Evolutionary conservation across 2,113 vertebrate genomes (phyloP).

Genomic region (Xerus inauris): DNA sequence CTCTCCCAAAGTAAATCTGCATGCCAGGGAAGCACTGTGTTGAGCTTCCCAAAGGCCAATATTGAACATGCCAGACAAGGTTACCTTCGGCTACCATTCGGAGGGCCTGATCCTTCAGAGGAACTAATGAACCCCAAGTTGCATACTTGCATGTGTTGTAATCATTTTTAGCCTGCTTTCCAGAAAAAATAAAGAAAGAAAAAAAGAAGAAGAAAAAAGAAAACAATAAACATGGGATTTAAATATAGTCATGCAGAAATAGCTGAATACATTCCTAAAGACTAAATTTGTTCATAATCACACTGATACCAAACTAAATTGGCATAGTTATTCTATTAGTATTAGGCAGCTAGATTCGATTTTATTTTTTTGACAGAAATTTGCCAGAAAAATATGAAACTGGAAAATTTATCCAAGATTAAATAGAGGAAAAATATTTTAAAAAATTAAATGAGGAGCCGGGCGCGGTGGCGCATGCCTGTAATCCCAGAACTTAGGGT

Average conservation of each 20-base stretch:
- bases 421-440: conserved; percentile 38
- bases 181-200: not conserved
- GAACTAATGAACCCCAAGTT: conserved; percentile 44
- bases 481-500: too few relatives aligned
- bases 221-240: conserved; percentile 16
- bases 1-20: conserved; percentile 22
- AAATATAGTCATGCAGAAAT: conserved; percentile 67
- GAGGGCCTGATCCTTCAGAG: not conserved
- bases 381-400: conserved; percentile 71
- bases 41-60: conserved; percentile 5
- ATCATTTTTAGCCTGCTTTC: conserved; percentile 53
- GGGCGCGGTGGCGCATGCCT: too few relatives aligned
- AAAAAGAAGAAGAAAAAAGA: not conserved
- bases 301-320: conserved; percentile 61
- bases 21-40: not conserved
- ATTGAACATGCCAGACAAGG: not conserved
- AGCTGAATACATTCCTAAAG: conserved; percentile 37
- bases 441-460: conserved; percentile 23
- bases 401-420: conserved; percentile 64
- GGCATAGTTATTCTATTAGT: conserved; percentile 35
- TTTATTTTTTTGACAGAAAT: conserved; percentile 48
- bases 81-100: not conserved
- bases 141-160: not conserved
- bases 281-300: conserved; percentile 62
- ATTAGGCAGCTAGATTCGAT: conserved; percentile 35